A percentile compares a stretch with the other conserved stretches of the same genome.
Conservation (phyloP, 2,888 invertebrate genomes). For the Orgyia antiqua region DNA sequence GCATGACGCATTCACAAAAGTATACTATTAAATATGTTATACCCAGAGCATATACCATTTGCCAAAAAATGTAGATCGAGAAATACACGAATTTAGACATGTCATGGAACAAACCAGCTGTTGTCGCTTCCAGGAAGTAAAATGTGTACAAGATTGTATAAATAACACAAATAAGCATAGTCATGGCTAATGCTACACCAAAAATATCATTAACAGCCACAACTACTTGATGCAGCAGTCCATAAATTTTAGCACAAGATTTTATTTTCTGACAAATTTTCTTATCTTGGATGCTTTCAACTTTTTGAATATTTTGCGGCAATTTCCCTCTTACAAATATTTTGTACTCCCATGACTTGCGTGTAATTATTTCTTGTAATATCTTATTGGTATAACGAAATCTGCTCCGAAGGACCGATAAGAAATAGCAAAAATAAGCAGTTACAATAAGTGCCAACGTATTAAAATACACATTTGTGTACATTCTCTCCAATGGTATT, state of each 20-base stretch:
- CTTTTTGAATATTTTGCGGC: constrained; percentile 24
- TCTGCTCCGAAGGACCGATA: constrained; percentile 35
- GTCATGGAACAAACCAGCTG: constrained; percentile 48
- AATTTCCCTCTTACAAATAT: constrained; percentile 32
- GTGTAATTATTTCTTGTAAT: constrained; percentile 33
- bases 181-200: constrained; percentile 40
- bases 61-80: constrained; percentile 47
- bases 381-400: constrained; percentile 43
- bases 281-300: constrained; percentile 34
- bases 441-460: constrained; percentile 36
- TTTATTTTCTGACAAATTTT: constrained; percentile 43
- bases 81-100: constrained; percentile 40
- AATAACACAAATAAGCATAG: constrained; percentile 31
- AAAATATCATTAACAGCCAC: constrained; percentile 32
- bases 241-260: constrained; percentile 42
- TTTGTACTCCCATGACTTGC: constrained; percentile 36
- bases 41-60: constrained; percentile 35
- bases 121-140: constrained; percentile 63
- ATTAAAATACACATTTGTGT: constrained; percentile 42
- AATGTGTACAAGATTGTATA: constrained; percentile 46
- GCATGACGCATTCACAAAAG: constrained; percentile 37
- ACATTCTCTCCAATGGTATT: constrained; percentile 43
- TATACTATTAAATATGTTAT: constrained; percentile 37
- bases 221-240: constrained; percentile 36
- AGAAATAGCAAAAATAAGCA: constrained; percentile 36